A percentile compares a stretch with the other conserved stretches of the same genome.
Evolutionary conservation across 1,140 invertebrate species (phyloP).

Genomic region (Octopus bimaculoides): DNA sequence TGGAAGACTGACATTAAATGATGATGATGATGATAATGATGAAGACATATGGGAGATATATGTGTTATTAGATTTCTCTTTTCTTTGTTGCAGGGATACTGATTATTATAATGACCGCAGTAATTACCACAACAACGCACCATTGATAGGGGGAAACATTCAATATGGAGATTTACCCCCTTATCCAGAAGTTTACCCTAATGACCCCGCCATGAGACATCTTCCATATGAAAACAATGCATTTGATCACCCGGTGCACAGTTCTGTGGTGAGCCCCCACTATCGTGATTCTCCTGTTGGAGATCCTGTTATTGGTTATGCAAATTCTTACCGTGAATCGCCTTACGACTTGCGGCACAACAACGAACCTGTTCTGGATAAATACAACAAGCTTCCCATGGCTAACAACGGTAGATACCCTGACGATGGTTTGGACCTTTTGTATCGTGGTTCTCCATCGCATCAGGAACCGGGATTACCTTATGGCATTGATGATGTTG

Average conservation of each 20-base stretch:
- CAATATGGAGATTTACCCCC: conserved; percentile 6
- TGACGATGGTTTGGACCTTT: not conserved
- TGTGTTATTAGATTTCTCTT: not conserved
- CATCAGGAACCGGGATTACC: conserved; percentile 52
- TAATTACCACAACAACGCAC: not conserved
- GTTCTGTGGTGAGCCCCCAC: not conserved
- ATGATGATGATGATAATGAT: too few species aligned
- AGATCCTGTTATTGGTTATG: not conserved
- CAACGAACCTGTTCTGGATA: not conserved
- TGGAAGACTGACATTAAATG: too few species aligned
- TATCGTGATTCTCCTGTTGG: not conserved
- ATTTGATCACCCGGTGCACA: not conserved
- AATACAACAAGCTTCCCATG: not conserved
- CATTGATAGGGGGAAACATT: conserved; percentile 8
- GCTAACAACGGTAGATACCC: not conserved
- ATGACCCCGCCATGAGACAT: not conserved
- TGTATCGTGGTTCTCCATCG: conserved; percentile 48
- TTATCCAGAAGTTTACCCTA: not conserved
- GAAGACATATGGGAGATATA: too few species aligned
- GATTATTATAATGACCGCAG: not conserved
- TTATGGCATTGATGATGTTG: conserved; percentile 35
- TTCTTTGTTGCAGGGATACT: not conserved
- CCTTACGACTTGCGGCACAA: not conserved
- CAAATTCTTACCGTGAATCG: not conserved
- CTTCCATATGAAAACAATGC: not conserved